phyloP scores from a whole-genome alignment of 2,888 invertebrate species.

The Limenitis camilla region DNA sequence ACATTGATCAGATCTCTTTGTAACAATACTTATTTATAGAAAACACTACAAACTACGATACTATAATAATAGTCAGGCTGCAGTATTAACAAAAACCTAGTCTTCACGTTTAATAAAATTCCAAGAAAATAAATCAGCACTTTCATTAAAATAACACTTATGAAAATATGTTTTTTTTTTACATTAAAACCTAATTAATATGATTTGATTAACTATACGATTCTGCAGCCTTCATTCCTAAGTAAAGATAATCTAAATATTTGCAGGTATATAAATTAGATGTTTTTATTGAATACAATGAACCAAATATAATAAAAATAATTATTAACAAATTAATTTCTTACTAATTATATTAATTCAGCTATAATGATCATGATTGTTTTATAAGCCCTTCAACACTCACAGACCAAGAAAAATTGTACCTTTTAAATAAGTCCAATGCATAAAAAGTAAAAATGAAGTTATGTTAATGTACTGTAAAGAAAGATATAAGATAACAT shows the following conservation, averaged over 20 bases:
- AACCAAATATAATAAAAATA: background rate
- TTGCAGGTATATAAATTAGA: background rate
- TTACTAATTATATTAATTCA: background rate
- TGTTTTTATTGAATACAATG: background rate
- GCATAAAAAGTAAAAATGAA: too few species aligned
- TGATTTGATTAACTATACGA: background rate
- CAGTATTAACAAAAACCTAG: background rate
- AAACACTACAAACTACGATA: constrained; percentile 8
- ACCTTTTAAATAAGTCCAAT: too few species aligned
- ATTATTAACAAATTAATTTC: background rate
- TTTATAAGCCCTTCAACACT: background rate
- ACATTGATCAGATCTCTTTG: constrained; percentile 58
- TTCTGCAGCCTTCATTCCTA: constrained; percentile 1
- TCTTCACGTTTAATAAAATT: background rate
- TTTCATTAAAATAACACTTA: background rate
- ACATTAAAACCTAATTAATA: background rate
- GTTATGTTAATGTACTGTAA: too few species aligned
- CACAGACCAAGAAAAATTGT: background rate
- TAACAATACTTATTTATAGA: constrained; percentile 3
- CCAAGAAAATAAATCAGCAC: constrained; percentile 4
- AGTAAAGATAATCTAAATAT: constrained; percentile 1
- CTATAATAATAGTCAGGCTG: constrained; percentile 2
- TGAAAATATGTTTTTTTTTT: constrained; percentile 2
- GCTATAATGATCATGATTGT: background rate
- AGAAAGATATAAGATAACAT: too few species aligned